Evolutionary conservation across 2,797 vertebrate genomes (phyloP).

Genomic region (Malacoraja senta): DNA sequence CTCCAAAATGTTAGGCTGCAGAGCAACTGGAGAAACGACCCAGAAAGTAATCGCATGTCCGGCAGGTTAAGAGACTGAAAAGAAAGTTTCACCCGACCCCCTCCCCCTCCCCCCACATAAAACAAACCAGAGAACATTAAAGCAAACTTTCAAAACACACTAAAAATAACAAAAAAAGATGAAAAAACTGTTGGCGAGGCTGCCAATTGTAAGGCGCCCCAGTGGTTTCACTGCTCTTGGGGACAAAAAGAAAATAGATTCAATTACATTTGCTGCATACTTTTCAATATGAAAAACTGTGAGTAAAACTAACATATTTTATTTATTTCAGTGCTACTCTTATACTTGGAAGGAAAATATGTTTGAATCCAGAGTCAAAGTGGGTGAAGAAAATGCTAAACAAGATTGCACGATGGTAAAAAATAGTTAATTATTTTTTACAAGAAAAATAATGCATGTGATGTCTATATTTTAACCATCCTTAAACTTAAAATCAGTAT

Average conservation of each 20-base stretch:
- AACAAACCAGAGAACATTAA: no score
- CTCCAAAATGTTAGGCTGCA: no score
- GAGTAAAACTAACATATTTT: not conserved
- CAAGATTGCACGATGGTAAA: not conserved
- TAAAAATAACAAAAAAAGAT: no score
- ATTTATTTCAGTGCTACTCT: slow-evolving; percentile 23
- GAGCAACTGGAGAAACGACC: no score
- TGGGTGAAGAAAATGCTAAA: not conserved
- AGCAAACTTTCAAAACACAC: no score
- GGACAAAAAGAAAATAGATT: not conserved
- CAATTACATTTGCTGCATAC: not conserved
- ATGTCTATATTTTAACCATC: not conserved
- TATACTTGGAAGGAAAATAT: not conserved
- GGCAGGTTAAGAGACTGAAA: no score
- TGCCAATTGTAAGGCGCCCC: no score
- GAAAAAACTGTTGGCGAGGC: no score
- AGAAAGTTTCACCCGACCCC: no score
- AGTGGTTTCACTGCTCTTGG: not conserved
- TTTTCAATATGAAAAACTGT: not conserved
- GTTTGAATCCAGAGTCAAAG: not conserved
- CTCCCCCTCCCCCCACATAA: no score
- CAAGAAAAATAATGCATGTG: not conserved
- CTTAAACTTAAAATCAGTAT: not conserved
- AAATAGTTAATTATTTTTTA: not conserved
- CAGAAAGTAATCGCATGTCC: no score